A percentile compares a stretch with the other conserved stretches of the same genome.
phyloP scores from a whole-genome alignment of 35 echinoderm and acorn worm genomes.

The Anneissia japonica region DNA sequence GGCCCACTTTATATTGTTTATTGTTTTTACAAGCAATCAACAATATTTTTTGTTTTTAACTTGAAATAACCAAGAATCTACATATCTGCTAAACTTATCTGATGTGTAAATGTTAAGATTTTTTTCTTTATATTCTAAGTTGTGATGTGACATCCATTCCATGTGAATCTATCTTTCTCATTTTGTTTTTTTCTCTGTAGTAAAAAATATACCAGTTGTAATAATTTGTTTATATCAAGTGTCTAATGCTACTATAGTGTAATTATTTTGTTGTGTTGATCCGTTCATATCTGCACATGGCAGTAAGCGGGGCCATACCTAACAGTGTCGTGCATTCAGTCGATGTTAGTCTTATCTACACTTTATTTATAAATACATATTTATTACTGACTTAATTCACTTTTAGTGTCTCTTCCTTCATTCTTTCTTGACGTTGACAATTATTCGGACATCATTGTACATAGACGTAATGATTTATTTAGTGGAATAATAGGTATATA shows the following conservation, averaged over 20 bases:
- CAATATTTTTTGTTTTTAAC: not conserved
- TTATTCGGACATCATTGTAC: not conserved
- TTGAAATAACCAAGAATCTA: not conserved
- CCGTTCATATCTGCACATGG: not conserved
- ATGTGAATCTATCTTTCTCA: not conserved
- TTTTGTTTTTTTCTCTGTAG: not conserved
- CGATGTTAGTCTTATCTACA: not conserved
- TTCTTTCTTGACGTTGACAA: not conserved
- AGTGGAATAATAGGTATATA: too few relatives aligned
- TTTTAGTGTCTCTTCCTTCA: not conserved
- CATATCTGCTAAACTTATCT: not conserved
- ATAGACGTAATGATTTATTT: too few relatives aligned
- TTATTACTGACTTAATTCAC: not conserved
- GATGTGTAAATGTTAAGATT: not conserved
- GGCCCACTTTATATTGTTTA: not conserved
- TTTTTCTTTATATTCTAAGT: not conserved
- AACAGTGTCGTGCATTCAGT: not conserved
- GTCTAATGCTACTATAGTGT: not conserved
- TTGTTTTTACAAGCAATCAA: not conserved
- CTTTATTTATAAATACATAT: constrained; percentile 3
- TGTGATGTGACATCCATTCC: not conserved
- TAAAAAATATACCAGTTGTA: not conserved
- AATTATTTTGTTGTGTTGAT: not conserved
- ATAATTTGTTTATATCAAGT: not conserved
- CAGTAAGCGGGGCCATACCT: not conserved